Conservation (phyloP, 2,888 invertebrate species). For the Idaea straminata region DNA sequence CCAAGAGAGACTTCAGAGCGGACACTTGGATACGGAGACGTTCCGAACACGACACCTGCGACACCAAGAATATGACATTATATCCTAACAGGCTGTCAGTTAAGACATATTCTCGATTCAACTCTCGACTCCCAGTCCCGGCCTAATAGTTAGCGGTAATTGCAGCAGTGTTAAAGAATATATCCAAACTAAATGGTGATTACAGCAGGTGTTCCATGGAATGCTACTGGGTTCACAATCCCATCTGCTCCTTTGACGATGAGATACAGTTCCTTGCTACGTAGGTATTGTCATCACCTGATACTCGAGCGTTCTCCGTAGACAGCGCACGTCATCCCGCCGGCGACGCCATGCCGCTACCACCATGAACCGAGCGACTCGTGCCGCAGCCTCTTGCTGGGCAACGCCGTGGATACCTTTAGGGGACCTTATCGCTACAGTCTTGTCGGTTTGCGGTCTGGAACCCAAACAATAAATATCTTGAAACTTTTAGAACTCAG, state of each 20-base stretch:
- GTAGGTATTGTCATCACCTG: conserved; percentile 42
- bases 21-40: conserved; percentile 79
- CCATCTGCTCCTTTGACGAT: too few species aligned
- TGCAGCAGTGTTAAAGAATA: too few species aligned
- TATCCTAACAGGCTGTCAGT: background rate
- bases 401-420: conserved; percentile 33
- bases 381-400: conserved; percentile 62
- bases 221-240: too few species aligned
- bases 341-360: conserved; percentile 77
- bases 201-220: too few species aligned
- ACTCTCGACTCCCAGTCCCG: background rate
- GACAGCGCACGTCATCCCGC: conserved; percentile 67
- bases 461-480: background rate
- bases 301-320: conserved; percentile 66
- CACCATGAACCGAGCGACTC: conserved; percentile 69
- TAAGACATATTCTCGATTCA: too few species aligned
- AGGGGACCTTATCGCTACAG: conserved; percentile 38
- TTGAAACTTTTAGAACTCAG: background rate
- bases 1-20: conserved; percentile 78
- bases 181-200: too few species aligned
- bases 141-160: too few species aligned
- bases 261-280: background rate
- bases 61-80: background rate
- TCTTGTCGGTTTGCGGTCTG: conserved; percentile 21
- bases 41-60: conserved; percentile 64